phyloP scores from a whole-genome alignment of 53 echinoderm and acorn worm genomes.

The Stichopus horrens region DNA sequence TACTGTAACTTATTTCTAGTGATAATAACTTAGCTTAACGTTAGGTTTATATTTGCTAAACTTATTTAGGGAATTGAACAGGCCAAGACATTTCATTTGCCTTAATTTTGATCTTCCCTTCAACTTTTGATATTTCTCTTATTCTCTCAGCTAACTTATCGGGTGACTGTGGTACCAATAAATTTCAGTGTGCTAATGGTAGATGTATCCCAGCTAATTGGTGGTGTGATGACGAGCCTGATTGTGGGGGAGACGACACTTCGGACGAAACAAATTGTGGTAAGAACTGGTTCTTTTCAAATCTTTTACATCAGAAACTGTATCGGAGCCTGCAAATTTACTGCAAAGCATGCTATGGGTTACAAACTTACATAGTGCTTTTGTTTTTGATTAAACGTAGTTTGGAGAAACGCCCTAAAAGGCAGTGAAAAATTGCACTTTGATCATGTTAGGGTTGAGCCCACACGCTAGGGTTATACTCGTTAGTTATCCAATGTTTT shows the following conservation, averaged over 20 bases:
- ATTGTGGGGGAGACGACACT: conserved; percentile 51
- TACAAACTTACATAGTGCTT: neutral
- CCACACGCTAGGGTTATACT: neutral
- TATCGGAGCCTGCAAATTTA: too few species aligned
- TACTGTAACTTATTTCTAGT: too few species aligned
- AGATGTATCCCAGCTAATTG: conserved; percentile 81
- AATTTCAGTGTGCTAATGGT: conserved; percentile 62
- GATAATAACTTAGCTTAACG: too few species aligned
- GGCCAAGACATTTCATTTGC: too few species aligned
- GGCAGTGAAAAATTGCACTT: neutral
- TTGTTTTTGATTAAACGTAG: neutral
- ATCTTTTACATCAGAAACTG: too few species aligned
- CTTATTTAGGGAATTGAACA: too few species aligned
- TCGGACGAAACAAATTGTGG: conserved; percentile 75
- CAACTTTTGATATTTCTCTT: too few species aligned
- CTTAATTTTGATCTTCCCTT: too few species aligned
- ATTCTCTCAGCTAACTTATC: too few species aligned
- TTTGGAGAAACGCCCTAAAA: neutral
- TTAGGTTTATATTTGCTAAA: too few species aligned
- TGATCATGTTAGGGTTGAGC: neutral
- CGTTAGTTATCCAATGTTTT: neutral
- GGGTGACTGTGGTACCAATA: conserved; percentile 53
- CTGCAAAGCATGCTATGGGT: too few species aligned
- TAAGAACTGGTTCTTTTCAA: conserved; percentile 35
- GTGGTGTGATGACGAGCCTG: conserved; percentile 85